Percentiles rank a stretch among this genome's conserved stretches.
Conservation (phyloP, 2,797 vertebrate genomes). For the Picus viridis region DNA sequence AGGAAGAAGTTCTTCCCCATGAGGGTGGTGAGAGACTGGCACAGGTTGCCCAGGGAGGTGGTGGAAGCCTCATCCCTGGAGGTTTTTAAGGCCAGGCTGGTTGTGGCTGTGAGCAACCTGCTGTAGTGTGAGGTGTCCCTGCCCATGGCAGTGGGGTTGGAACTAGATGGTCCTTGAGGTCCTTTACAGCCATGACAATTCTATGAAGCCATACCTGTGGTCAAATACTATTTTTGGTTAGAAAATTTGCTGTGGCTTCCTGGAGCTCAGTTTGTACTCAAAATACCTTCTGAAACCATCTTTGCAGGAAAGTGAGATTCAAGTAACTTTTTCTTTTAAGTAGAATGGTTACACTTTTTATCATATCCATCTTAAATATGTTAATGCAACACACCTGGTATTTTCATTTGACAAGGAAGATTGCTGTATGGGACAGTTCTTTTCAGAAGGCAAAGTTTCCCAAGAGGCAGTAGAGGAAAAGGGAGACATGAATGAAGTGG, state of each 20-base stretch:
- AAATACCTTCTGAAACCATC: neutral
- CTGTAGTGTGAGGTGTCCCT: too few relatives aligned
- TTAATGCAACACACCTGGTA: fast-evolving
- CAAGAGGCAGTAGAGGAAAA: neutral
- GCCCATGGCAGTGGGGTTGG: too few relatives aligned
- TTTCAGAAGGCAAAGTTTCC: neutral
- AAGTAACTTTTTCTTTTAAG: neutral
- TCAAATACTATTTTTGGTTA: neutral
- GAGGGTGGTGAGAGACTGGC: too few relatives aligned
- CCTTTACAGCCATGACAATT: too few relatives aligned
- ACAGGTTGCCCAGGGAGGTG: too few relatives aligned
- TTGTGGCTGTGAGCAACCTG: too few relatives aligned
- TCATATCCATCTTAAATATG: fast-evolving
- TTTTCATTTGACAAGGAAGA: neutral
- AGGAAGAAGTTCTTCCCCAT: too few relatives aligned
- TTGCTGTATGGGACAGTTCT: neutral
- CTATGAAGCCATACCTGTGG: neutral
- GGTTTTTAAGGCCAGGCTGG: too few relatives aligned
- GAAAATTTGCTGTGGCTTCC: neutral
- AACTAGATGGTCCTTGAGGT: too few relatives aligned
- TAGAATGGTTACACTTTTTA: neutral
- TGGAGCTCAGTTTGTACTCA: neutral
- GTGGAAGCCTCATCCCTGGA: too few relatives aligned
- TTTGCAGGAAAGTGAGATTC: neutral
- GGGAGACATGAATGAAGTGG: neutral